Evolutionary conservation across 1,140 invertebrate species (phyloP).

Genomic region (Megathymus violae): DNA sequence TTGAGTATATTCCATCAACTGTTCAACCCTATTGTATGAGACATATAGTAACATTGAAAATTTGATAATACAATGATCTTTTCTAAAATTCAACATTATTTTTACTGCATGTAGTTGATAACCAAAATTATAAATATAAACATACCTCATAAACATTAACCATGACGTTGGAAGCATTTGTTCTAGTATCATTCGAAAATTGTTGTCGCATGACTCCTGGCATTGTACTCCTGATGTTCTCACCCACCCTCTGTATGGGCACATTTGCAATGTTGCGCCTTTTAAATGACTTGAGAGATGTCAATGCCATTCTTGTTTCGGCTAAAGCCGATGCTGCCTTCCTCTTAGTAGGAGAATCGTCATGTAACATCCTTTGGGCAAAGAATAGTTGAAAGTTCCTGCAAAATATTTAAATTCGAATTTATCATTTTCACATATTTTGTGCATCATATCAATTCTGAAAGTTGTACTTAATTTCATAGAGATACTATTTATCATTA

Average conservation of each 20-base stretch:
- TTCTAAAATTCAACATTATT: no score
- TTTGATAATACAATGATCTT: no score
- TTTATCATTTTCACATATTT: background rate
- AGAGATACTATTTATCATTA: no score
- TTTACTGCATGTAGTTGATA: no score
- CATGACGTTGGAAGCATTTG: constrained; percentile 73
- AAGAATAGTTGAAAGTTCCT: constrained; percentile 87
- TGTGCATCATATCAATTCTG: no score
- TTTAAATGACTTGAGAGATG: constrained; percentile 87
- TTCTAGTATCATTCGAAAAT: constrained; percentile 50
- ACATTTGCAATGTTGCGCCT: constrained; percentile 80
- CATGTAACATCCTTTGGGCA: constrained; percentile 85
- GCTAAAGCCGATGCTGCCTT: constrained; percentile 83
- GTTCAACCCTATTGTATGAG: no score
- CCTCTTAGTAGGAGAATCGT: constrained; percentile 84
- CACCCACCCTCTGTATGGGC: constrained; percentile 76
- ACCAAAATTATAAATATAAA: constrained; percentile 21
- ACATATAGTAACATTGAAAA: no score
- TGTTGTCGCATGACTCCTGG: constrained; percentile 74
- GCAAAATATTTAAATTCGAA: constrained; percentile 43
- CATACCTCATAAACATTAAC: constrained; percentile 80
- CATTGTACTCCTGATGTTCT: constrained; percentile 60
- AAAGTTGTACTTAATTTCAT: no score
- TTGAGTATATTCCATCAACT: no score
- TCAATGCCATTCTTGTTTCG: constrained; percentile 89